Evolutionary conservation across 2,113 vertebrate species (phyloP), one percentile per base, ranked within the genome.

Genomic region (Corythaeola cristata): DNA sequence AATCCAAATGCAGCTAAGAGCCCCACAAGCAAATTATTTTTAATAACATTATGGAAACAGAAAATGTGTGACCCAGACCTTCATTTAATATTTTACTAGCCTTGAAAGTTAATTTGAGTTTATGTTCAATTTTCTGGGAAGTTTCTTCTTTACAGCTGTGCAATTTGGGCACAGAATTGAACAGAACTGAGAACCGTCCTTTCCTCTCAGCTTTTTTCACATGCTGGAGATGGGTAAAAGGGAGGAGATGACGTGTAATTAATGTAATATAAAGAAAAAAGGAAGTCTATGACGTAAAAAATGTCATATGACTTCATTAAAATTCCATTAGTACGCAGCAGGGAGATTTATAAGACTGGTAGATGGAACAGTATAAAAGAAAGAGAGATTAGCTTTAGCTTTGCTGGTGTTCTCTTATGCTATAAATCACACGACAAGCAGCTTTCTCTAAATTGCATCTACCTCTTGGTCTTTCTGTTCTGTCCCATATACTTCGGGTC

Each of bases 51-150:
- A 83, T 52, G 59, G 53, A 76, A 69, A 86, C 73, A 6, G 32
- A 84, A 93, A 87, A 95, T 28, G 50, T 74, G 44, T 86, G 76
- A 91, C 72, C 60, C 39, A 92, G 78, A 73, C 33, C 6, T 76
- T 90, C 18, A 24, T 92, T 89, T 88, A 89, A 90, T 91, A 72
- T 96, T 96, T 96, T 80, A 78, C 60, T 77, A 85, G 63, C 27
- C 77, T 73, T 69, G 63, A 89, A 89, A 94, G 73, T 93, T 90
- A 91, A 92, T 94, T 88, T 96, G 83, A 92, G 35, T 67, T 87
- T 93, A 59, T 86, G 71, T 84, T 91, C 71, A 74, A 30, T 96
- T 96, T 97, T 92, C 60, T 77, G 23, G 58, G 59, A 93, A 77
- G 4, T 72, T 80, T 88, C 8, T 0, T 66, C 88, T 74, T 75